Percentiles rank a stretch among this genome's conserved stretches.
phyloP scores from a whole-genome alignment of 2,797 vertebrate species.

The Amblyopsis hoosieri region DNA sequence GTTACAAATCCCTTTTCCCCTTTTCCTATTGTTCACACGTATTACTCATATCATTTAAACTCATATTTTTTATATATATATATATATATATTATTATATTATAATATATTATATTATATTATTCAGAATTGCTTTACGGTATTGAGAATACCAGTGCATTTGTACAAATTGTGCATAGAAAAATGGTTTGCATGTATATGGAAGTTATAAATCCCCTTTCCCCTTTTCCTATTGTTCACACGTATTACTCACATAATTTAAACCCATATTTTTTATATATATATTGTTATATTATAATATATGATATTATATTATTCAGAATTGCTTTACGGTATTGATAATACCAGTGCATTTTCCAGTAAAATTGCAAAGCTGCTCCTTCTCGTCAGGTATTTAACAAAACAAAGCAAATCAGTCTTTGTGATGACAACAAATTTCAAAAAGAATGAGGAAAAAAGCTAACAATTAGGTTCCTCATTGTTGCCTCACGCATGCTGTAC shows the following conservation, averaged over 20 bases:
- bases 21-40: conserved; percentile 29
- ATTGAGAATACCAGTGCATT: conserved; percentile 2
- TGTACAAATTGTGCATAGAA: conserved; percentile 5
- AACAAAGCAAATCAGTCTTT: background rate
- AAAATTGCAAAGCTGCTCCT: background rate
- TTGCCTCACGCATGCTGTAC: too few relatives aligned
- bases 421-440: too few relatives aligned
- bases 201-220: conserved; percentile 21
- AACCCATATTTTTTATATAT: background rate
- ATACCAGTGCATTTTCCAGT: background rate
- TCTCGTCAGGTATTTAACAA: background rate
- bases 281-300: conserved; percentile 10
- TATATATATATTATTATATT: conserved; percentile 22
- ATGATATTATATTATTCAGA: background rate
- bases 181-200: conserved; percentile 24
- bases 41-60: conserved; percentile 48
- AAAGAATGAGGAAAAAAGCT: too few relatives aligned
- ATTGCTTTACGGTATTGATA: conserved; percentile 22
- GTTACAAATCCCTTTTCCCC: conserved; percentile 13
- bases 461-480: too few relatives aligned
- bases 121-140: conserved; percentile 23
- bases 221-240: conserved; percentile 28
- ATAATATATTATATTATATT: too few relatives aligned
- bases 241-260: conserved; percentile 46
- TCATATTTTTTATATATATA: too few relatives aligned